phyloP scores from a whole-genome alignment of 2,113 vertebrate species.

The Tyrannus savana region DNA sequence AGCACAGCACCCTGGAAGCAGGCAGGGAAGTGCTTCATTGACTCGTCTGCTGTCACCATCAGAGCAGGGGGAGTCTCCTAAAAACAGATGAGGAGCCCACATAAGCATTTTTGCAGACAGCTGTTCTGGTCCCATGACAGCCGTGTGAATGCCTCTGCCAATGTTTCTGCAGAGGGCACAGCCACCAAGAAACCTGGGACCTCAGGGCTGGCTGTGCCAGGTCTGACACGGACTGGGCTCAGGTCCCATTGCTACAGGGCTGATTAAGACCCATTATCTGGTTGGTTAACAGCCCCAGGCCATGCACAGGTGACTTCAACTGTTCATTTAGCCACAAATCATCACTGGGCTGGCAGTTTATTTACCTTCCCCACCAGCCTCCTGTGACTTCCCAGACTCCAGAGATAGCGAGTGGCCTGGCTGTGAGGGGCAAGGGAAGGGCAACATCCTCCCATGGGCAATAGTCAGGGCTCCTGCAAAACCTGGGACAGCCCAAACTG shows the following conservation, averaged over 20 bases:
- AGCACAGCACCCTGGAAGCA: not conserved
- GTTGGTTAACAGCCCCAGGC: not conserved
- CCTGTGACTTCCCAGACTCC: conserved; percentile 48
- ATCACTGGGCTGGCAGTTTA: conserved; percentile 7
- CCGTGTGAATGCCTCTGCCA: accelerated
- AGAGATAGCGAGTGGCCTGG: not conserved
- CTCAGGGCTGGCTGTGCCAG: not conserved
- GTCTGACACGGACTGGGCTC: not conserved
- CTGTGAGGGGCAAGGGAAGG: not conserved
- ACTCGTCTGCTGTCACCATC: not conserved
- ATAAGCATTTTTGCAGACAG: not conserved
- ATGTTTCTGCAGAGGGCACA: not conserved
- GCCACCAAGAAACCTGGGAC: not conserved
- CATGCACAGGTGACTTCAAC: conserved; percentile 4
- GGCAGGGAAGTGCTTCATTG: not conserved
- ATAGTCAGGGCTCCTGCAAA: not conserved
- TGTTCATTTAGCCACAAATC: conserved; percentile 60
- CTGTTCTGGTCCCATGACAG: not conserved
- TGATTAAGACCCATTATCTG: conserved; percentile 5
- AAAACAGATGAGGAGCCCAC: not conserved
- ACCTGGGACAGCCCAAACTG: not conserved
- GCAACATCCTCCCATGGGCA: not conserved
- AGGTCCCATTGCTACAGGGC: not conserved
- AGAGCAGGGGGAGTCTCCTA: not conserved
- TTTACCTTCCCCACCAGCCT: conserved; percentile 62